Conservation (phyloP, 2,113 vertebrate genomes). For the Corvus cornix region DNA sequence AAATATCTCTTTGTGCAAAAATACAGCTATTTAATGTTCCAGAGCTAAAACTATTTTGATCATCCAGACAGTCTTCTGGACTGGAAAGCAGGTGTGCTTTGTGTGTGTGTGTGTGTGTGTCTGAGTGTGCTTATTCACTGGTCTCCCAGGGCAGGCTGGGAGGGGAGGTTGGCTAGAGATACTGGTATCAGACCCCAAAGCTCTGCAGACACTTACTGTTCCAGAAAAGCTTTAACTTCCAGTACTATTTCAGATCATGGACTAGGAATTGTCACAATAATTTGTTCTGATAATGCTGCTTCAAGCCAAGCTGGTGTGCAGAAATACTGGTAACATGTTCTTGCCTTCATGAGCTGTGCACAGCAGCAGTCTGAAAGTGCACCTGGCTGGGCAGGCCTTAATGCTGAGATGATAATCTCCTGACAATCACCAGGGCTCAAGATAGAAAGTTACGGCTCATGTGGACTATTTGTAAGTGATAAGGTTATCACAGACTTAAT, state of each 20-base stretch:
- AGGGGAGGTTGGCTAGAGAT: background rate
- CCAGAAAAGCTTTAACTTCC: background rate
- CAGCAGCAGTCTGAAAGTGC: background rate
- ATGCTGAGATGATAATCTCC: background rate
- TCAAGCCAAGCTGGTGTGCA: background rate
- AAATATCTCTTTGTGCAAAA: background rate
- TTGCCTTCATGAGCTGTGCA: background rate
- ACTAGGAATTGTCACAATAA: background rate
- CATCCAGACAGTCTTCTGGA: background rate
- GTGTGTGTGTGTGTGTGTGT: background rate
- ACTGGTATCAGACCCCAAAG: background rate
- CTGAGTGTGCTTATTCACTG: background rate
- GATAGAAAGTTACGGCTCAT: background rate
- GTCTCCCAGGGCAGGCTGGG: background rate
- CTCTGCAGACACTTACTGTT: background rate
- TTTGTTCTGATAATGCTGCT: background rate
- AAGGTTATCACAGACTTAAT: background rate
- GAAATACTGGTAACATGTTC: background rate
- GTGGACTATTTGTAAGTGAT: background rate
- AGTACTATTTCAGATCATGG: background rate
- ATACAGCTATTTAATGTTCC: background rate
- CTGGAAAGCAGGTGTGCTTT: background rate
- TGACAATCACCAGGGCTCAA: background rate
- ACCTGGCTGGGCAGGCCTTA: background rate
- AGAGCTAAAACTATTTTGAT: background rate